Conservation (phyloP, 2,888 invertebrate genomes). For the Leucoma salicis region DNA sequence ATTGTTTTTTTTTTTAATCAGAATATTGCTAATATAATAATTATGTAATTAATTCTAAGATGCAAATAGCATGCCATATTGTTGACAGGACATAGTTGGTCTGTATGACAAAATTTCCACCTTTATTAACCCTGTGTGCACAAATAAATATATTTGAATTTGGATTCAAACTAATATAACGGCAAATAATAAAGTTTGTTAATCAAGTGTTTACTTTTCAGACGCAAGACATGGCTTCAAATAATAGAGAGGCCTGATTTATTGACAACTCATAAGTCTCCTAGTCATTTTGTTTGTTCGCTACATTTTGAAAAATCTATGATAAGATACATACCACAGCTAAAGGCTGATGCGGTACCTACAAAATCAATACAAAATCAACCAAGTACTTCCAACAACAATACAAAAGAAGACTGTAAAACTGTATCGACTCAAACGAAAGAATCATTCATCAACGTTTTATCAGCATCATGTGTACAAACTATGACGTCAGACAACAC, state of each 20-base stretch:
- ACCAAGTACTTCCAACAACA: neutral
- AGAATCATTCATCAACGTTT: neutral
- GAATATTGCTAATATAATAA: too few species aligned
- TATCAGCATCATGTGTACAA: neutral
- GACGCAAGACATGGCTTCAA: constrained; percentile 3
- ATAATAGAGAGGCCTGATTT: constrained; percentile 5
- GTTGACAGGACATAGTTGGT: too few species aligned
- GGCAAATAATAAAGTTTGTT: too few species aligned
- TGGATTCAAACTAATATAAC: too few species aligned
- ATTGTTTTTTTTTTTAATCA: too few species aligned
- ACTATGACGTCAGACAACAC: neutral
- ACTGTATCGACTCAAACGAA: neutral
- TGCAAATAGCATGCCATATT: too few species aligned
- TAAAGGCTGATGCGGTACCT: constrained; percentile 2
- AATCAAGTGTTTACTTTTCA: too few species aligned
- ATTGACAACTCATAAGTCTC: neutral
- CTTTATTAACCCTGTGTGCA: too few species aligned
- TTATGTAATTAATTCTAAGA: too few species aligned
- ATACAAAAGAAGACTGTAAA: neutral
- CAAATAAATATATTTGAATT: too few species aligned
- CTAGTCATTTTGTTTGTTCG: constrained; percentile 4
- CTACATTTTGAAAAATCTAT: constrained; percentile 6
- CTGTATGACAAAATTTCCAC: too few species aligned
- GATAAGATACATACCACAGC: constrained; percentile 1
- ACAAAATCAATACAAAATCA: neutral